phyloP scores from a whole-genome alignment of 2,888 invertebrate genomes.

The Campopleginae sp. region DNA sequence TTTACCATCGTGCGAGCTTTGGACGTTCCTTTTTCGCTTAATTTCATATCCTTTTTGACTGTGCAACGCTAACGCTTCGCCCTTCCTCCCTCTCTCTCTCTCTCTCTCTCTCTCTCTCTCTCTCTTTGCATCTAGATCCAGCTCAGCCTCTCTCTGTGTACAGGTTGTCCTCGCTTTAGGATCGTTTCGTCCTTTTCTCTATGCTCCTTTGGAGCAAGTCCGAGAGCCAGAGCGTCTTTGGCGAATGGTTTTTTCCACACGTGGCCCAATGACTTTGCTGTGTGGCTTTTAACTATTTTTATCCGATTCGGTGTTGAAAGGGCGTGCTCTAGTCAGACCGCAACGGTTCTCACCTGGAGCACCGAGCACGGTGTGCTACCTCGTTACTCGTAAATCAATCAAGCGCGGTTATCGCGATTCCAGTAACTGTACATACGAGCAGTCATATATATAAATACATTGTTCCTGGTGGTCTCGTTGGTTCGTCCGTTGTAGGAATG shows the following conservation, averaged over 20 bases:
- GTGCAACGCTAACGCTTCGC: neutral
- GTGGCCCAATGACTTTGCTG: neutral
- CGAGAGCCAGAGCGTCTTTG: neutral
- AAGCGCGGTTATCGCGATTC: conserved; percentile 63
- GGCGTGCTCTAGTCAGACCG: conserved; percentile 28
- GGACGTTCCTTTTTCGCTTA: conserved; percentile 48
- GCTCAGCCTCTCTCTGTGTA: neutral
- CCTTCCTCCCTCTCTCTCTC: neutral
- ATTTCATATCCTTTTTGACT: conserved; percentile 54
- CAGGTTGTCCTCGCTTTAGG: conserved; percentile 8
- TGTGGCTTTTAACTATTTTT: conserved; percentile 11
- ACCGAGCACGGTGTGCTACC: conserved; percentile 47
- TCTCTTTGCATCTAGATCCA: neutral
- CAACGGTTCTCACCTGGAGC: conserved; percentile 70
- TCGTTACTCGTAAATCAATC: conserved; percentile 69
- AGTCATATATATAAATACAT: conserved; percentile 14
- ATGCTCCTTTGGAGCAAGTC: conserved; percentile 12
- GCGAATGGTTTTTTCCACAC: conserved; percentile 14
- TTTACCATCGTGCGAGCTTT: conserved; percentile 41
- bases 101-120: conserved; percentile 8
- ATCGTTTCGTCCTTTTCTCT: conserved; percentile 2
- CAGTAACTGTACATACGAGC: conserved; percentile 28
- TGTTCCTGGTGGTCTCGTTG: conserved; percentile 10
- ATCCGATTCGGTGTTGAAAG: conserved; percentile 33
- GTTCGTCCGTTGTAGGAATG: conserved; percentile 44